Evolutionary conservation across 92 coral and sea anemone species (phyloP).

Genomic region (Heliopora coerulea): DNA sequence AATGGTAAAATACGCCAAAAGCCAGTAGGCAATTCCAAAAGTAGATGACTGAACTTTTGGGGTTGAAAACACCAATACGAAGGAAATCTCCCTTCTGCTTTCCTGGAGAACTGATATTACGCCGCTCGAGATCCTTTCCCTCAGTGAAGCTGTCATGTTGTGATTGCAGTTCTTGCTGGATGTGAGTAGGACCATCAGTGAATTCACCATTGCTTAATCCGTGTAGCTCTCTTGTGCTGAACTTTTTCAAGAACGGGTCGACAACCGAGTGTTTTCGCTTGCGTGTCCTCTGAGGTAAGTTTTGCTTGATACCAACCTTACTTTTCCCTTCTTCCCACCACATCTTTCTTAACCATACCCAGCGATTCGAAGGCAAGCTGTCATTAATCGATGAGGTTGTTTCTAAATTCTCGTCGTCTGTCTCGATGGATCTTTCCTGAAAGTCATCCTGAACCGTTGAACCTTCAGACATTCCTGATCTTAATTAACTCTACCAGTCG

Average conservation of each 20-base stretch:
- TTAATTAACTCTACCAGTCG: constrained; percentile 37
- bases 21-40: constrained; percentile 83
- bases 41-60: constrained; percentile 71
- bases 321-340: constrained; percentile 11
- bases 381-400: not conserved
- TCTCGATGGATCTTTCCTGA: not conserved
- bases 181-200: not conserved
- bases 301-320: not conserved
- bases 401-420: not conserved
- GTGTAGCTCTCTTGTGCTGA: constrained; percentile 77
- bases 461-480: constrained; percentile 18
- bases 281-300: constrained; percentile 55
- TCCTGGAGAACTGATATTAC: constrained; percentile 17
- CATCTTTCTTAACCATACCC: constrained; percentile 28
- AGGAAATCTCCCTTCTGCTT: constrained; percentile 29
- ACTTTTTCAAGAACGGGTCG: constrained; percentile 92
- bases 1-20: constrained; percentile 80
- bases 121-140: not conserved
- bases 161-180: not conserved
- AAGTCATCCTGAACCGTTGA: not conserved
- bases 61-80: constrained; percentile 56
- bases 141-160: not conserved
- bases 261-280: constrained; percentile 68
- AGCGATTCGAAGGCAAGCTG: not conserved
- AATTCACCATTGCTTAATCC: not conserved